These are phyloP conservation scores for Porites australiensis DNA, from an alignment of 64 coral and sea anemone species.

Conservation along the genomic window DNA sequence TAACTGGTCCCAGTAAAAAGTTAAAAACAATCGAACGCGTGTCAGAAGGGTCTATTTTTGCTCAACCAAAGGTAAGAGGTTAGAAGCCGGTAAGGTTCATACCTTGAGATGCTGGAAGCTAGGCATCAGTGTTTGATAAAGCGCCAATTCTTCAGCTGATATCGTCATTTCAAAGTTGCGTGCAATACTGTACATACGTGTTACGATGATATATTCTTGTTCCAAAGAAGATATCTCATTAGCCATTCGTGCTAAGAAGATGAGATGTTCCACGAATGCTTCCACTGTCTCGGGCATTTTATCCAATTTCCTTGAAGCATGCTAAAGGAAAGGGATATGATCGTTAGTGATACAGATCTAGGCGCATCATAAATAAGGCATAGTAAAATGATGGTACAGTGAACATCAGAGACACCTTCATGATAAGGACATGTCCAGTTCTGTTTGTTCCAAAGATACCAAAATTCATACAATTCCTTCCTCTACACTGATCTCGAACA, in stretches of 20 bases:
- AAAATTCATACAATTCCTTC: no score
- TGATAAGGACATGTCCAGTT: no score
- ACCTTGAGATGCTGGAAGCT: slow-evolving; percentile 98
- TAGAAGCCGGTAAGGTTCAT: background rate
- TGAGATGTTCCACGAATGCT: slow-evolving; percentile 94
- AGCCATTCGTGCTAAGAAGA: slow-evolving; percentile 82
- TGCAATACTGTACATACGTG: slow-evolving; percentile 85
- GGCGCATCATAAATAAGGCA: background rate
- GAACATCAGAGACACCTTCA: background rate
- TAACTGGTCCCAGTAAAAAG: no score
- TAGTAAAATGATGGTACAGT: background rate
- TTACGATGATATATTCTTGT: slow-evolving; percentile 82
- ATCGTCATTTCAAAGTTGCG: slow-evolving; percentile 89
- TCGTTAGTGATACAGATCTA: background rate
- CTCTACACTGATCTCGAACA: no score
- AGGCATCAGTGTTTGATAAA: slow-evolving; percentile 95
- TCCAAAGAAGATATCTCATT: slow-evolving; percentile 83
- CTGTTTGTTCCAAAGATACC: no score
- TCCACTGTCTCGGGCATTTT: slow-evolving; percentile 85
- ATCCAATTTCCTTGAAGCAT: slow-evolving; percentile 85
- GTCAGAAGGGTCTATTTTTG: no score
- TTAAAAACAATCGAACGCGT: no score
- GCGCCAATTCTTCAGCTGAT: slow-evolving; percentile 80
- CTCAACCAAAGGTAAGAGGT: no score
- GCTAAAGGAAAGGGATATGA: slow-evolving; percentile 47